A percentile compares a stretch with the other conserved stretches of the same genome.
phyloP scores from a whole-genome alignment of 2,113 vertebrate species.

The Pollachius pollachius region DNA sequence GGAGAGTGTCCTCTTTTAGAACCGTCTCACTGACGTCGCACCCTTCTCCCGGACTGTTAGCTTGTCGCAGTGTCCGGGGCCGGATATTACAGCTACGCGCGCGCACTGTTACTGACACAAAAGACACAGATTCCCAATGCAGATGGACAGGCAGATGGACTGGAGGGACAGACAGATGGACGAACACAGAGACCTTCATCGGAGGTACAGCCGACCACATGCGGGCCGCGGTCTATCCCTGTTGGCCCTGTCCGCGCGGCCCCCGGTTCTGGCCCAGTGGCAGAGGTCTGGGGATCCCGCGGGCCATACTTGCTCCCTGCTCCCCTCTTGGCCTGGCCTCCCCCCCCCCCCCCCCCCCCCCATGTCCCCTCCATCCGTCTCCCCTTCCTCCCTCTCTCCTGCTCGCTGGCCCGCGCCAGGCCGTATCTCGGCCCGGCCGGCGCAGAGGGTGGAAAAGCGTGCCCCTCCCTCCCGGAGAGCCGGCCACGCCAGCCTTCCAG shows the following conservation, averaged over 20 bases:
- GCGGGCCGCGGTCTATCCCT: slow-evolving; percentile 27
- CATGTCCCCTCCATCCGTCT: slow-evolving; percentile 8
- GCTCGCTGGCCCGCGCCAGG: not conserved
- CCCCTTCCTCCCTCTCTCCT: not conserved
- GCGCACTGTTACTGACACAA: slow-evolving; percentile 26
- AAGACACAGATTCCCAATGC: slow-evolving; percentile 51
- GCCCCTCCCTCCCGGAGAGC: slow-evolving; percentile 22
- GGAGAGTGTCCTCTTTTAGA: not conserved
- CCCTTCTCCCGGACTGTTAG: slow-evolving; percentile 35
- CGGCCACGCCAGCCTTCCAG: slow-evolving; percentile 42
- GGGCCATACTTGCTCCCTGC: slow-evolving; percentile 32
- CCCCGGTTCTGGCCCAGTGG: slow-evolving; percentile 17
- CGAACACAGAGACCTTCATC: slow-evolving; percentile 22
- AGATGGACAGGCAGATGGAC: slow-evolving; percentile 68
- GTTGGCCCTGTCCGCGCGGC: slow-evolving; percentile 37
- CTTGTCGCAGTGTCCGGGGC: too few relatives aligned
- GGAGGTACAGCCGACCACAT: slow-evolving; percentile 35
- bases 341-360: slow-evolving; percentile 21
- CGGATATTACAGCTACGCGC: slow-evolving; percentile 8
- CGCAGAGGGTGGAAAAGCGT: not conserved
- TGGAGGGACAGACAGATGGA: slow-evolving; percentile 48
- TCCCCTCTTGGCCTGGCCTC: slow-evolving; percentile 24
- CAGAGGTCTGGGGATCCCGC: slow-evolving; percentile 34
- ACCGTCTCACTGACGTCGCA: slow-evolving; percentile 14
- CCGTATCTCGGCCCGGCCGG: not conserved